Base-by-base conservation (phyloP, 2,797 vertebrate species). In the Lepus oiostolus region DNA sequence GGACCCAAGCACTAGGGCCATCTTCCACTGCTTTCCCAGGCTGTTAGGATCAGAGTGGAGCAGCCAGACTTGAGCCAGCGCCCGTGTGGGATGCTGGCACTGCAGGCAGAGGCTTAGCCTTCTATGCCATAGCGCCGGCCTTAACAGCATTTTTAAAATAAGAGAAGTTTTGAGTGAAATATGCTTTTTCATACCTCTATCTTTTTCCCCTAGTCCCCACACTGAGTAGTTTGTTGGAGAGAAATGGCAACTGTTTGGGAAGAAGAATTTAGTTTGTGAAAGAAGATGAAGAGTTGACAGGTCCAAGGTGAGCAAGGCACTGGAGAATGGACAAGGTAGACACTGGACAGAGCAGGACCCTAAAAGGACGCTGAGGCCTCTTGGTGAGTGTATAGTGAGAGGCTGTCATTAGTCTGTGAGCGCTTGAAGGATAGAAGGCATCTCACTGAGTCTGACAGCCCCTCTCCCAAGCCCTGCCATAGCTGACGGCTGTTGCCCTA, bases 211-310 rank as follows among this genome's bases (percentile, higher is more conserved):
- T 28, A 60, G 54, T 21, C 54, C 54, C 54, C 13, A 16, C 21
- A 38, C 6, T 13, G 62, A 28, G 30, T 54, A 16, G 28, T 60
- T 95, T 75, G 52, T 92, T 68, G 50, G 62, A 42, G 10, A 60
- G 19, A 79, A 60, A 60, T 62, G 28, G 76, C 35, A 26, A n/a
- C 50, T 70, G 22, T 83, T 72, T 58, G 38, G 24, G 47, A 83
- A 67, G 50, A 91, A 95, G 19, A 10, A 67, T 54, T 75, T 54
- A 24, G 19, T 75, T 74, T 87, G 50, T 87, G 71, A 84, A 79
- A 82, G 85, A 67, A 77, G 22, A 58, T 65, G 32, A 75, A 70
- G 71, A 50, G 1, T 84, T 84, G 89, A 58, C 50, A 75, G 19
- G 79, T 22, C 10, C 16, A 74, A 28, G 28, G 58, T 68, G 58